Evolutionary conservation across 2,797 vertebrate genomes (phyloP).

Genomic region (Acropternis orthonyx): DNA sequence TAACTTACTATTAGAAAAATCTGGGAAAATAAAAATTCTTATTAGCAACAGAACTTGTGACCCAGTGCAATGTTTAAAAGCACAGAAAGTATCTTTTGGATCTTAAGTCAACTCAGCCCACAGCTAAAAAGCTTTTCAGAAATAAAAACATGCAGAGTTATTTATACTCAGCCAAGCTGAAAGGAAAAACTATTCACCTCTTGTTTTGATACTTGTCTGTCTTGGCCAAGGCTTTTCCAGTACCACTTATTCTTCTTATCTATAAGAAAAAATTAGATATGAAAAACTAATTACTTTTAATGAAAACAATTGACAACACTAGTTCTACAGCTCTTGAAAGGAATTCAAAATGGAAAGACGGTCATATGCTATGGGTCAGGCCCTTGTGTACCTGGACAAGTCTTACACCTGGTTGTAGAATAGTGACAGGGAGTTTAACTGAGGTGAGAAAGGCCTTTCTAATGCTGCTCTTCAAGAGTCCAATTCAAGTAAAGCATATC

Average conservation of each 20-base stretch:
- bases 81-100: background rate
- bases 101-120: background rate
- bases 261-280: constrained; percentile 57
- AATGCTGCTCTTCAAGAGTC: background rate
- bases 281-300: background rate
- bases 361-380: background rate
- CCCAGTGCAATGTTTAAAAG: background rate
- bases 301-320: background rate
- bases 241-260: constrained; percentile 94
- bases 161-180: background rate
- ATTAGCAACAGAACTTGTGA: background rate
- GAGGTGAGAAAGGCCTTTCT: background rate
- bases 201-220: constrained; percentile 96
- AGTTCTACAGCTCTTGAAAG: background rate
- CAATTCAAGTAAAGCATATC: background rate
- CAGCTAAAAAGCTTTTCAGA: background rate
- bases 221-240: constrained; percentile 91
- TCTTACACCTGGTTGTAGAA: background rate
- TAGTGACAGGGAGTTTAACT: background rate
- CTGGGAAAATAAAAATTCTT: background rate
- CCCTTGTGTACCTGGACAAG: background rate
- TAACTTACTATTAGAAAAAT: background rate
- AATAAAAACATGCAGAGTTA: background rate
- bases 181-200: constrained; percentile 79
- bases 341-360: background rate